Percentiles rank a stretch among this genome's conserved stretches.
Evolutionary conservation across 2,888 invertebrate species (phyloP).

Genomic region (Nycteola revayana): DNA sequence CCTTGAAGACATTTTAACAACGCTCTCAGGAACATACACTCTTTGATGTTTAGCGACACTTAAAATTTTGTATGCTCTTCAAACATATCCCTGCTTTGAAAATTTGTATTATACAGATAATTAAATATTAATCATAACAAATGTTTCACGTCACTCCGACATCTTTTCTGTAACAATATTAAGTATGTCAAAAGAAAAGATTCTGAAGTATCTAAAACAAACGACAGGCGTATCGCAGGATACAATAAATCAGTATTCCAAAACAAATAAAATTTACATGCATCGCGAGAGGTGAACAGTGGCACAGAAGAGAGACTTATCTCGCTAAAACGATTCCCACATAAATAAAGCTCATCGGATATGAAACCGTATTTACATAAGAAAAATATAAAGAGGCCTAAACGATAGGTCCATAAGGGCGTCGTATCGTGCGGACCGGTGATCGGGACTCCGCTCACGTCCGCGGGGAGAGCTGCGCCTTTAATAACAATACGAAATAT

Average conservation of each 20-base stretch:
- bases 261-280: slow-evolving; percentile 67
- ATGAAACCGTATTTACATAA: slow-evolving; percentile 81
- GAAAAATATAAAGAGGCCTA: slow-evolving; percentile 82
- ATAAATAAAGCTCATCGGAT: slow-evolving; percentile 83
- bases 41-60: slow-evolving; percentile 76
- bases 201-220: slow-evolving; percentile 32
- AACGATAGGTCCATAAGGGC: slow-evolving; percentile 77
- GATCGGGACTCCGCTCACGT: slow-evolving; percentile 68
- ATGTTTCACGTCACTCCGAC: neutral
- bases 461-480: slow-evolving; percentile 62
- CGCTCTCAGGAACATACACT: slow-evolving; percentile 53
- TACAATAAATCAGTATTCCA: slow-evolving; percentile 65
- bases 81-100: slow-evolving; percentile 43
- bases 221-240: slow-evolving; percentile 31
- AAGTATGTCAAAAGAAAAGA: slow-evolving; percentile 6
- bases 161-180: neutral
- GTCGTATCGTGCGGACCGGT: slow-evolving; percentile 57
- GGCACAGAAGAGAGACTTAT: slow-evolving; percentile 72
- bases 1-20: slow-evolving; percentile 74
- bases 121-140: slow-evolving; percentile 5
- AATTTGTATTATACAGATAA: slow-evolving; percentile 27
- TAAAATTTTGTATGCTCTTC: slow-evolving; percentile 43
- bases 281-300: slow-evolving; percentile 70
- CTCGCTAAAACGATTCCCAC: slow-evolving; percentile 81
- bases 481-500: slow-evolving; percentile 82